A percentile compares a stretch with the other conserved stretches of the same genome.
Evolutionary conservation across 2,113 vertebrate genomes (phyloP).

Genomic region (Thamnaconus septentrionalis): DNA sequence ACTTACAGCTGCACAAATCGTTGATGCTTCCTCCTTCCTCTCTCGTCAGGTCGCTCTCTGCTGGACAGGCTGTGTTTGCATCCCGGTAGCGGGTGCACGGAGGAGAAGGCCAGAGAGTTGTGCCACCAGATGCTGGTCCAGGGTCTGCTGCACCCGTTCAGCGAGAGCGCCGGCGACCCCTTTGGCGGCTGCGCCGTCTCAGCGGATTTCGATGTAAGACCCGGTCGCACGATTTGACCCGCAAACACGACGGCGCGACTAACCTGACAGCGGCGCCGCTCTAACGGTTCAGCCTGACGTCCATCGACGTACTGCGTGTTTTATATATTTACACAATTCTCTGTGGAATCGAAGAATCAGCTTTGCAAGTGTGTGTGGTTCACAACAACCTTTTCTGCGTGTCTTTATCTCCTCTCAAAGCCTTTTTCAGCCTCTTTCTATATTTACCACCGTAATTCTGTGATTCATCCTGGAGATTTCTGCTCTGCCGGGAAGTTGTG

Average conservation of each 20-base stretch:
- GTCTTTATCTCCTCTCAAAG: neutral
- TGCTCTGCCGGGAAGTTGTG: constrained; percentile 22
- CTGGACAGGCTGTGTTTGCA: constrained; percentile 85
- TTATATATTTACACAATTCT: no score
- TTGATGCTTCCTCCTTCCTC: neutral
- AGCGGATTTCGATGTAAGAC: constrained; percentile 82
- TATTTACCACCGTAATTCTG: constrained; percentile 5
- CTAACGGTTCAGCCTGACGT: no score
- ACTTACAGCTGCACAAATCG: neutral
- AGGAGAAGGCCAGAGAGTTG: constrained; percentile 82
- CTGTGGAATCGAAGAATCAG: no score
- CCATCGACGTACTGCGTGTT: no score
- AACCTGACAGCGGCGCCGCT: no score
- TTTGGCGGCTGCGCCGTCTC: constrained; percentile 67
- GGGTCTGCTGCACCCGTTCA: constrained; percentile 87
- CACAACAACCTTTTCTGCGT: no score
- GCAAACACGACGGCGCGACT: neutral
- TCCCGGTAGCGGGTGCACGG: constrained; percentile 75
- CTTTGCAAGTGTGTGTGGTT: no score
- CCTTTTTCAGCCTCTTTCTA: constrained; percentile 4
- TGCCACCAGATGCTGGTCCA: constrained; percentile 85
- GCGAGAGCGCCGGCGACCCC: constrained; percentile 80
- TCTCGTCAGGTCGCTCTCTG: constrained; percentile 62
- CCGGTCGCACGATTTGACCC: neutral
- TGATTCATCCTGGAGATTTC: constrained; percentile 20